A percentile compares a stretch with the other conserved stretches of the same genome.
These are phyloP conservation scores for Sycophila sp. DNA, from an alignment of 1,140 invertebrate genomes.

Conservation along the genomic window DNA sequence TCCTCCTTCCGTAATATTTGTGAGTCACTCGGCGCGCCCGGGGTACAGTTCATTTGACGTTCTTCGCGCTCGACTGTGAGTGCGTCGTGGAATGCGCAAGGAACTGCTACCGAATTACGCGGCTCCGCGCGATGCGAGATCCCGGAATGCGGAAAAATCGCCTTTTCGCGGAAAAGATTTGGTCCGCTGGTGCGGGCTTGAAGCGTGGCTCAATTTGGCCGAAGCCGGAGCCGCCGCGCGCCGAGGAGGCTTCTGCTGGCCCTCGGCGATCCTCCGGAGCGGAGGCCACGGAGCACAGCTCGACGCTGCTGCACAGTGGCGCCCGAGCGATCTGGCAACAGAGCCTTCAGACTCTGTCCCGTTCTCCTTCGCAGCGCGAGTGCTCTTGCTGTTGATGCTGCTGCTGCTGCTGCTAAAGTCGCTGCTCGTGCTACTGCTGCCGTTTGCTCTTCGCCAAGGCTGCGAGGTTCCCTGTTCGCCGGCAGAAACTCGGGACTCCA, in stretches of 20 bases:
- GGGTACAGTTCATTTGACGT: slow-evolving; percentile 52
- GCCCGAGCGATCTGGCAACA: slow-evolving; percentile 13
- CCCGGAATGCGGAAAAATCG: slow-evolving; percentile 48
- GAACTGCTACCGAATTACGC: slow-evolving; percentile 66
- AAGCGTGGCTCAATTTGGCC: not conserved
- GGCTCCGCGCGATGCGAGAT: slow-evolving; percentile 64
- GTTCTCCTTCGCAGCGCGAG: slow-evolving; percentile 19
- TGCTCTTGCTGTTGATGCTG: slow-evolving; percentile 14
- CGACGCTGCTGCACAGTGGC: slow-evolving; percentile 18
- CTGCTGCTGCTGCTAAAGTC: not conserved
- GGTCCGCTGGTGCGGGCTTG: not conserved
- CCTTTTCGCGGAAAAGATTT: not conserved
- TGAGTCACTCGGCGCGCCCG: slow-evolving; percentile 13
- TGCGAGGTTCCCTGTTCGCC: not conserved
- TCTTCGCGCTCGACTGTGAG: slow-evolving; percentile 49
- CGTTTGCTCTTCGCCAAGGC: not conserved
- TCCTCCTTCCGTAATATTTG: slow-evolving; percentile 48
- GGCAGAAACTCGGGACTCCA: not conserved
- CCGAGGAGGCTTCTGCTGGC: not conserved
- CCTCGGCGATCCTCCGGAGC: not conserved
- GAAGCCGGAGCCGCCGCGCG: not conserved
- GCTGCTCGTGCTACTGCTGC: not conserved
- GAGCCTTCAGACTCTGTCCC: slow-evolving; percentile 43
- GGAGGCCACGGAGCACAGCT: not conserved
- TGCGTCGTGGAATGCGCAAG: slow-evolving; percentile 64